phyloP scores from a whole-genome alignment of 1,140 invertebrate genomes.

The Elysia chlorotica region DNA sequence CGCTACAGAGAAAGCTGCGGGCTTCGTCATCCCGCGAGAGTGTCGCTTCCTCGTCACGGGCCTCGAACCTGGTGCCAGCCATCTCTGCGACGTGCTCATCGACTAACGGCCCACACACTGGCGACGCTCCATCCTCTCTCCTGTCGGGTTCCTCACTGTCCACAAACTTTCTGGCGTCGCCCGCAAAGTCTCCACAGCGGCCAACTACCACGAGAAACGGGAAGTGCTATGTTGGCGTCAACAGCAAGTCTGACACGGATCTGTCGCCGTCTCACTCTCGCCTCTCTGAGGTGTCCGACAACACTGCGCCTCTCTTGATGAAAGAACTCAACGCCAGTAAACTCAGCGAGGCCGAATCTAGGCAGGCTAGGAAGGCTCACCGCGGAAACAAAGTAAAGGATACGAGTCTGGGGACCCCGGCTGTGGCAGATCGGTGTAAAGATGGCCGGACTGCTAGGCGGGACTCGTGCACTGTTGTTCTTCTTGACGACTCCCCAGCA shows the following conservation, averaged over 20 bases:
- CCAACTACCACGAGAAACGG: conserved; percentile 11
- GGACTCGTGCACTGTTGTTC: too few relatives aligned
- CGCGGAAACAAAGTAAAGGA: conserved; percentile 10
- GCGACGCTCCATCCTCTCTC: background rate
- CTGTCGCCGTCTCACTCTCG: background rate
- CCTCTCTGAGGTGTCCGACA: background rate
- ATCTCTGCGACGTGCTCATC: background rate
- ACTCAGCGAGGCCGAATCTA: background rate
- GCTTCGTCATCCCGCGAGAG: too few relatives aligned
- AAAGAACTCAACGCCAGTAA: background rate
- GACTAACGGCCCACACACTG: background rate
- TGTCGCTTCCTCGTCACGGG: too few relatives aligned
- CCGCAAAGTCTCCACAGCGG: background rate
- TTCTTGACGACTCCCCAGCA: too few relatives aligned
- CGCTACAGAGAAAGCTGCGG: too few relatives aligned
- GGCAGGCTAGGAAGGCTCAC: background rate
- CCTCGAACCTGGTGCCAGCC: too few relatives aligned
- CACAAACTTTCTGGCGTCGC: too few relatives aligned
- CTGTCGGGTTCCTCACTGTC: too few relatives aligned
- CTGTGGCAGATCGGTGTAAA: conserved; percentile 42
- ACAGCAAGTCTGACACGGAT: background rate
- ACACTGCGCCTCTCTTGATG: background rate
- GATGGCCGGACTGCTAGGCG: conserved; percentile 33
- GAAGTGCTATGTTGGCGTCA: background rate
- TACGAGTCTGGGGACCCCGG: conserved; percentile 39